Conservation (phyloP, 64 coral and sea anemone species). For the Cladopsammia gracilis region DNA sequence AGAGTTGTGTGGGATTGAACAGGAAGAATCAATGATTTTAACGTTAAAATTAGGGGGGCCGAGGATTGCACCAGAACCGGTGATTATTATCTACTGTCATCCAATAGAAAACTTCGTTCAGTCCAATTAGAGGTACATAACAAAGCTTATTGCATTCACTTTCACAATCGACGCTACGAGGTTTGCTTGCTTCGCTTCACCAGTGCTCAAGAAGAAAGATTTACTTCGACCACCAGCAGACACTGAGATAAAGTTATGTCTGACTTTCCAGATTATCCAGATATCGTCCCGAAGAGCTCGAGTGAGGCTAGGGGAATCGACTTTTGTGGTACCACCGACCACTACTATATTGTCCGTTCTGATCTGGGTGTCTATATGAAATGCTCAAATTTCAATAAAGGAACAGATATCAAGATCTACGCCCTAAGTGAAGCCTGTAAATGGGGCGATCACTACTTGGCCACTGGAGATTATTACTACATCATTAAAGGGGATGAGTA, state of each 20-base stretch:
- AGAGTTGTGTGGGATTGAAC: too few species aligned
- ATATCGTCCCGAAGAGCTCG: conserved; percentile 17
- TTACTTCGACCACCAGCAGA: conserved; percentile 6
- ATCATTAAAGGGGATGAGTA: conserved; percentile 23
- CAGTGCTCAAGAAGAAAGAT: not conserved
- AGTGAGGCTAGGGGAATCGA: conserved; percentile 24
- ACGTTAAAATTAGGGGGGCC: too few species aligned
- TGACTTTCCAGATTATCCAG: conserved; percentile 33
- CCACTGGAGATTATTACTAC: conserved; percentile 12
- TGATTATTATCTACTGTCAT: too few species aligned
- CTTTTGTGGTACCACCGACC: conserved; percentile 20
- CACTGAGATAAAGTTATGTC: conserved; percentile 10
- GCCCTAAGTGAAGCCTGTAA: not conserved
- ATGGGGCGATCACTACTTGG: conserved; percentile 41
- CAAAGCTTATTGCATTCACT: too few species aligned
- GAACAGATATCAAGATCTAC: conserved; percentile 17
- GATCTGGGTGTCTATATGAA: conserved; percentile 50
- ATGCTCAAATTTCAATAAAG: conserved; percentile 1
- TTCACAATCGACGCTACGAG: too few species aligned
- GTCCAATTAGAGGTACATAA: too few species aligned
- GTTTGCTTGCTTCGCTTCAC: too few species aligned
- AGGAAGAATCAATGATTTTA: too few species aligned
- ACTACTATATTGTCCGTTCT: conserved; percentile 50
- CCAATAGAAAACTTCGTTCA: too few species aligned
- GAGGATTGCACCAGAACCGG: too few species aligned